These are phyloP conservation scores for Coendou prehensilis DNA, from an alignment of 2,797 vertebrate genomes.

Conservation along the genomic window DNA sequence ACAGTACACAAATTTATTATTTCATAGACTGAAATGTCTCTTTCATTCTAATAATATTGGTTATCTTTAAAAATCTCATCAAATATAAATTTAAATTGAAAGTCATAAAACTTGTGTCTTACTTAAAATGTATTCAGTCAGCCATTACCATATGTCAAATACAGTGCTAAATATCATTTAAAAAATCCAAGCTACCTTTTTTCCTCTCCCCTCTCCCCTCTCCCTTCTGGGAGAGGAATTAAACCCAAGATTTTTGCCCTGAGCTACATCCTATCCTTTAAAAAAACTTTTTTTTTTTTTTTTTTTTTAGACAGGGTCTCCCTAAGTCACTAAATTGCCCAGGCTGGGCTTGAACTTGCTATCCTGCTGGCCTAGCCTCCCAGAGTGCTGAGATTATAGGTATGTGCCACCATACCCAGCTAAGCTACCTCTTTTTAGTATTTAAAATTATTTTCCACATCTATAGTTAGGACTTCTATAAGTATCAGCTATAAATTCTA, in stretches of 20 bases:
- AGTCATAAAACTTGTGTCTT: slow-evolving; percentile 37
- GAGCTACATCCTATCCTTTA: background rate
- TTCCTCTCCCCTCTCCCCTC: background rate
- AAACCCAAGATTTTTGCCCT: background rate
- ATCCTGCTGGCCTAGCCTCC: background rate
- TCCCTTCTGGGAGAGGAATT: background rate
- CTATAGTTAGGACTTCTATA: background rate
- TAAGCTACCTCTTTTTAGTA: background rate
- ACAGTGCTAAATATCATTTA: slow-evolving; percentile 13
- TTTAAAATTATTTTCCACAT: slow-evolving; percentile 47
- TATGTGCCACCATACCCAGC: background rate
- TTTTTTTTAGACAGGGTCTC: background rate
- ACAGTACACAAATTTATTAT: background rate
- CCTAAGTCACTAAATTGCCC: background rate
- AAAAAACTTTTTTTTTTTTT: too few relatives aligned
- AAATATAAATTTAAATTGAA: slow-evolving; percentile 44
- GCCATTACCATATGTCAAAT: background rate
- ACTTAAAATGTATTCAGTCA: slow-evolving; percentile 43
- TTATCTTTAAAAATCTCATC: slow-evolving; percentile 22
- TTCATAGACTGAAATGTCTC: slow-evolving; percentile 32
- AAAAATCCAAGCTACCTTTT: background rate
- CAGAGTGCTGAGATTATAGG: background rate
- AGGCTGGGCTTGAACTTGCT: background rate
- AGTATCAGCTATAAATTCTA: slow-evolving; percentile 44
- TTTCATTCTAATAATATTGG: slow-evolving; percentile 2